These are phyloP conservation scores for Homarus gammarus DNA, from an alignment of 2,888 invertebrate species.

Conservation along the genomic window DNA sequence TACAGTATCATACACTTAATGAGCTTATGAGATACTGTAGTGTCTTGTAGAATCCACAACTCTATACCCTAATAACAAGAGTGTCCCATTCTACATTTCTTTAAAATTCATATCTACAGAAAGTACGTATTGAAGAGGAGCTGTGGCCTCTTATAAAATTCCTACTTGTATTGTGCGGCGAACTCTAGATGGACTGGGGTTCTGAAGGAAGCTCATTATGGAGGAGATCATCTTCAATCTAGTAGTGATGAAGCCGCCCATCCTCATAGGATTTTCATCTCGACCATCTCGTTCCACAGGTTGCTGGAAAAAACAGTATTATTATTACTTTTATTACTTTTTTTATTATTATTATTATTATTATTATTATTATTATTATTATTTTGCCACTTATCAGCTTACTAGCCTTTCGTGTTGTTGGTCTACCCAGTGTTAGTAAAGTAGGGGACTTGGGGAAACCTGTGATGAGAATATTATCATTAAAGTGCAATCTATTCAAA, in stretches of 20 bases:
- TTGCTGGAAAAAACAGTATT: constrained; percentile 5
- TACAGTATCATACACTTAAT: too few relatives aligned
- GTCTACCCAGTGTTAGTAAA: too few relatives aligned
- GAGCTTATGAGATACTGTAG: too few relatives aligned
- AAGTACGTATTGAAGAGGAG: too few relatives aligned
- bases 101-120: too few relatives aligned
- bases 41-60: background rate
- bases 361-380: constrained; percentile 8
- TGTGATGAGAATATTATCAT: background rate
- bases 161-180: constrained; percentile 45
- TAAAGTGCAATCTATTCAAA: too few relatives aligned
- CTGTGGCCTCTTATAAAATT: background rate
- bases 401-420: too few relatives aligned
- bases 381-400: too few relatives aligned
- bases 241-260: constrained; percentile 44
- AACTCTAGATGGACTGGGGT: constrained; percentile 58
- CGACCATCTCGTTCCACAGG: constrained; percentile 32
- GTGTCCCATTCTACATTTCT: too few relatives aligned
- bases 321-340: background rate
- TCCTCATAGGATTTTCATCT: constrained; percentile 37
- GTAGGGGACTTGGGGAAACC: too few relatives aligned
- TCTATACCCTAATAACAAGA: background rate
- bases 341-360: constrained; percentile 8
- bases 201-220: constrained; percentile 66
- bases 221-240: constrained; percentile 62